phyloP scores from a whole-genome alignment of 2,113 vertebrate species.

The Strix uralensis region DNA sequence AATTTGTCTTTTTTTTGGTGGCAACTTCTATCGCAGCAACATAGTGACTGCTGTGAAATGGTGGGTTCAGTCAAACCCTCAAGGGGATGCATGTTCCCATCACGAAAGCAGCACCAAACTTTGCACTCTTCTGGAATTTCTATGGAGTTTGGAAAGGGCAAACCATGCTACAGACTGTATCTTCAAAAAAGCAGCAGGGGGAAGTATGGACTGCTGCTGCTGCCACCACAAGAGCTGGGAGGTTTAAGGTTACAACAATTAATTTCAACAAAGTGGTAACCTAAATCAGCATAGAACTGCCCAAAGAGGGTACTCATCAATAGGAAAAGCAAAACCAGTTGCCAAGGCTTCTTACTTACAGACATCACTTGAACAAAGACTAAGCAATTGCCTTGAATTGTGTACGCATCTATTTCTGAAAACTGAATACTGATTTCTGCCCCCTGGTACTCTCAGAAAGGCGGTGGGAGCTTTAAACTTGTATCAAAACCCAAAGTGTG shows the following conservation, averaged over 20 bases:
- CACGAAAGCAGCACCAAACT: neutral
- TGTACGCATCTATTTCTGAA: neutral
- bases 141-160: neutral
- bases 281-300: neutral
- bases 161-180: neutral
- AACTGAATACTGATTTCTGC: neutral
- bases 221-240: neutral
- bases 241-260: neutral
- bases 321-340: neutral
- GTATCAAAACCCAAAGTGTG: neutral
- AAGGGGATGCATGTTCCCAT: neutral
- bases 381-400: neutral
- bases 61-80: neutral
- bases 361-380: neutral
- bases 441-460: neutral
- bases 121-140: neutral
- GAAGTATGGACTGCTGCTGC: neutral
- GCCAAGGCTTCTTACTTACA: neutral
- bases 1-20: neutral
- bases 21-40: rapidly evolving
- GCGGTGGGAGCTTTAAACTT: neutral
- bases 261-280: neutral
- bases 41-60: neutral
- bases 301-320: neutral
- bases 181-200: neutral